Evolutionary conservation across 2,888 invertebrate species (phyloP).

Genomic region (Metalampra italica): DNA sequence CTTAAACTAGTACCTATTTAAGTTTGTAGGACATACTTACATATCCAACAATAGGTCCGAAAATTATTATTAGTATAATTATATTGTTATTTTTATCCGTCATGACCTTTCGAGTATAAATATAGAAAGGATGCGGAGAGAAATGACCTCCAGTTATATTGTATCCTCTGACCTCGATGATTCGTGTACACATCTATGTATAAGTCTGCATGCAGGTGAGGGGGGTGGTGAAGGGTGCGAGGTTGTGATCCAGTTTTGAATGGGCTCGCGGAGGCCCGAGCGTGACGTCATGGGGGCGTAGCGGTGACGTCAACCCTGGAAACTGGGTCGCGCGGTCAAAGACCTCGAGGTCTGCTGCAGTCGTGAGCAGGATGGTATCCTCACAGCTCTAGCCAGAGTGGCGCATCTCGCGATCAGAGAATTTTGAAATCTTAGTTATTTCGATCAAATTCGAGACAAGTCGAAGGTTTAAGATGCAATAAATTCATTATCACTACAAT

Average conservation of each 20-base stretch:
- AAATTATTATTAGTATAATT: not conserved
- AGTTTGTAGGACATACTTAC: too few species aligned
- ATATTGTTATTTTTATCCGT: slow-evolving; percentile 2
- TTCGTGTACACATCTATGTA: slow-evolving; percentile 25
- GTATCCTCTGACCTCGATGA: slow-evolving; percentile 38
- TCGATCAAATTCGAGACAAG: not conserved
- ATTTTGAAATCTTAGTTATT: slow-evolving; percentile 1
- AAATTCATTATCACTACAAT: too few species aligned
- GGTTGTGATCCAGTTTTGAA: slow-evolving; percentile 74
- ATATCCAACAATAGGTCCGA: not conserved
- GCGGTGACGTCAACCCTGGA: slow-evolving; percentile 63
- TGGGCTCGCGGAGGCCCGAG: slow-evolving; percentile 61
- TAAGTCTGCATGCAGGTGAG: slow-evolving; percentile 27
- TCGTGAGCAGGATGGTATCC: slow-evolving; percentile 39
- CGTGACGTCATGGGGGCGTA: slow-evolving; percentile 72
- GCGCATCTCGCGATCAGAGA: slow-evolving; percentile 20
- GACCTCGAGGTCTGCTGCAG: slow-evolving; percentile 59
- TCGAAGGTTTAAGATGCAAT: too few species aligned
- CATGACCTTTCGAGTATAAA: slow-evolving; percentile 16
- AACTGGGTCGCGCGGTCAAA: slow-evolving; percentile 67
- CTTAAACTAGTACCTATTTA: too few species aligned
- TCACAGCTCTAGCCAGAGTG: slow-evolving; percentile 20
- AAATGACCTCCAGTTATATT: slow-evolving; percentile 50
- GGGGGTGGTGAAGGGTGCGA: slow-evolving; percentile 43
- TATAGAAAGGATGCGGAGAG: slow-evolving; percentile 38